phyloP scores from a whole-genome alignment of 1,140 invertebrate species.

The Lasioglossum baleicum region DNA sequence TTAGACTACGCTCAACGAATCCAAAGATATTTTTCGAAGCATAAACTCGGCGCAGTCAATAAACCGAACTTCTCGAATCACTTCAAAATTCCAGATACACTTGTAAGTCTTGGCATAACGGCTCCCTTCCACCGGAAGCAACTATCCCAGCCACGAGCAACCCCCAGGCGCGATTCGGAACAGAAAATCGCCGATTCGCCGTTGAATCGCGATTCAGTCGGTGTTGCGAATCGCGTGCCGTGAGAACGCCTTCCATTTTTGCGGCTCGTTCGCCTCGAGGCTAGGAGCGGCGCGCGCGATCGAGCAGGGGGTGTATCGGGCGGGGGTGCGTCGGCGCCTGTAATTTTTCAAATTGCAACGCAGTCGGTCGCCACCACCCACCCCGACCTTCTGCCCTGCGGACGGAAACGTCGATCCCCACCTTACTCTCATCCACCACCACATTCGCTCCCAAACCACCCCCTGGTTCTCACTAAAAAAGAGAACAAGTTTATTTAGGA shows the following conservation, averaged over 20 bases:
- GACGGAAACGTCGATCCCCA: constrained; percentile 65
- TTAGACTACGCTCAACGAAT: no score
- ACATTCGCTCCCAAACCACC: neutral
- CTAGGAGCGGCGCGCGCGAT: constrained; percentile 52
- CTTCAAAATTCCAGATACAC: neutral
- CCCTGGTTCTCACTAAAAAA: constrained; percentile 66
- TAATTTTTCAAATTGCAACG: constrained; percentile 78
- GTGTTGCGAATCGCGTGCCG: neutral
- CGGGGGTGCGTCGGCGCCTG: constrained; percentile 66
- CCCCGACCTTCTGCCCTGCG: constrained; percentile 62
- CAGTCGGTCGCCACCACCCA: constrained; percentile 69
- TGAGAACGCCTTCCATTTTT: constrained; percentile 11
- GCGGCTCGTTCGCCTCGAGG: constrained; percentile 23
- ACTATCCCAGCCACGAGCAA: neutral
- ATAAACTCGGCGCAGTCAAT: neutral
- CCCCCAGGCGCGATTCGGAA: neutral
- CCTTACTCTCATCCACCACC: neutral
- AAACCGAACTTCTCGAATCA: neutral
- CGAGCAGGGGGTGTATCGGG: constrained; percentile 37
- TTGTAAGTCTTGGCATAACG: neutral
- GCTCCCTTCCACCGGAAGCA: neutral
- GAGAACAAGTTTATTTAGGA: constrained; percentile 78
- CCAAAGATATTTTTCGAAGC: neutral
- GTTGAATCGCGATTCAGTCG: neutral
- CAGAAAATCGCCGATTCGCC: neutral